These are phyloP conservation scores for Acromyrmex heyeri DNA, from an alignment of 1,140 invertebrate species.

Conservation along the genomic window DNA sequence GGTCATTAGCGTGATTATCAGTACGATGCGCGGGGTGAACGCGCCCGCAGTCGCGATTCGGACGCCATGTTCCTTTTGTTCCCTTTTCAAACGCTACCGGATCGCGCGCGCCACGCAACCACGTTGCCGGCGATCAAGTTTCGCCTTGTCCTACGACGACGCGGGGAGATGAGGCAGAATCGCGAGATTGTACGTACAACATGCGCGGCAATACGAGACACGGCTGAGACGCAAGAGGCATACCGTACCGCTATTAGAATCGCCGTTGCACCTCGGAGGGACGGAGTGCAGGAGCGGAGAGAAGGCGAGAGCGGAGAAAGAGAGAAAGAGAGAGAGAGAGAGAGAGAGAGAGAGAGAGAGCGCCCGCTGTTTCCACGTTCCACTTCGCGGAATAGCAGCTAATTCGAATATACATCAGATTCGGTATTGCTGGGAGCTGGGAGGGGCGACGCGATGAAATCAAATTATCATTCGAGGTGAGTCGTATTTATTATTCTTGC, in stretches of 20 bases:
- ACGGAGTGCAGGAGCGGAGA: background rate
- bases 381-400: conserved; percentile 46
- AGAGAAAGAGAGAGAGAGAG: background rate
- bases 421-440: conserved; percentile 2
- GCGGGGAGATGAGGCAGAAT: background rate
- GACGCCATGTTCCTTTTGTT: conserved; percentile 24
- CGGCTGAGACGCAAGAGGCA: conserved; percentile 23
- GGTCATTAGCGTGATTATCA: conserved; percentile 64
- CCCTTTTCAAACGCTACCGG: conserved; percentile 65
- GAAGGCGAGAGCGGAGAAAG: background rate
- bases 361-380: conserved; percentile 59
- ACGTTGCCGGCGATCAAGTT: conserved; percentile 41
- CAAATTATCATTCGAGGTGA: conserved; percentile 22
- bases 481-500: conserved; percentile 40
- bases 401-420: conserved; percentile 35
- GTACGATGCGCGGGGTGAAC: conserved; percentile 25
- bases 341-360: background rate
- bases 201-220: background rate
- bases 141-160: too few relatives aligned
- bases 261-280: background rate
- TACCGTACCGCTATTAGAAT: conserved; percentile 69
- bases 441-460: background rate
- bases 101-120: conserved; percentile 63
- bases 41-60: conserved; percentile 36
- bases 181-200: conserved; percentile 1